Evolutionary conservation across 2,797 vertebrate species (phyloP).

Genomic region (Lutjanus argentimaculatus): DNA sequence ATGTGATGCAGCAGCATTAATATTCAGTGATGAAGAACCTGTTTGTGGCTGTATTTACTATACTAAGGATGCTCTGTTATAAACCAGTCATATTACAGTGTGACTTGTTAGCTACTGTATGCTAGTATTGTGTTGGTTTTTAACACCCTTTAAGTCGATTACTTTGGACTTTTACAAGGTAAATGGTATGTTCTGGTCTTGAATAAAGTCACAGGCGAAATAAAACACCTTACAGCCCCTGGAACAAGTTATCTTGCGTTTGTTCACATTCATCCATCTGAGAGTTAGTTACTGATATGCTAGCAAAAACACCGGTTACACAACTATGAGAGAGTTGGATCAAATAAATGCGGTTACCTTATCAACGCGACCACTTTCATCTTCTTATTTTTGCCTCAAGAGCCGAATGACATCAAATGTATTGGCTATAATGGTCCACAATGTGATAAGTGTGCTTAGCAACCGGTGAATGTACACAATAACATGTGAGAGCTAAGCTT

Average conservation of each 20-base stretch:
- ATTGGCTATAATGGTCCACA: not conserved
- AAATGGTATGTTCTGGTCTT: not conserved
- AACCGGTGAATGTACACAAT: constrained; percentile 64
- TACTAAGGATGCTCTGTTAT: not conserved
- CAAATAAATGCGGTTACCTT: constrained; percentile 77
- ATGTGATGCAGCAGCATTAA: constrained; percentile 10
- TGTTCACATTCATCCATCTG: not conserved
- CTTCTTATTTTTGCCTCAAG: constrained; percentile 30
- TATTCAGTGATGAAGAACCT: constrained; percentile 15
- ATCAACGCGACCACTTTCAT: constrained; percentile 89
- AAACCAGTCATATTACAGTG: not conserved
- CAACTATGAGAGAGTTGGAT: not conserved
- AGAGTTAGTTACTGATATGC: not conserved
- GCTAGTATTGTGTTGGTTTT: not conserved
- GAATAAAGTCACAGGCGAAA: not conserved
- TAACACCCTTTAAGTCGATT: not conserved
- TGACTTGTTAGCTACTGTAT: not conserved
- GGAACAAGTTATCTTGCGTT: not conserved
- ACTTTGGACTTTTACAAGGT: not conserved
- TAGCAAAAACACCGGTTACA: not conserved
- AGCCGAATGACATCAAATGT: not conserved
- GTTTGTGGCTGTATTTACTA: not conserved
- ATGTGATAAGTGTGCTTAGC: constrained; percentile 32
- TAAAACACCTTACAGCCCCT: not conserved
- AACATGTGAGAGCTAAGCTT: constrained; percentile 69